These are phyloP conservation scores for Acanthopagrus latus DNA, from an alignment of 2,797 vertebrate genomes.

Conservation along the genomic window DNA sequence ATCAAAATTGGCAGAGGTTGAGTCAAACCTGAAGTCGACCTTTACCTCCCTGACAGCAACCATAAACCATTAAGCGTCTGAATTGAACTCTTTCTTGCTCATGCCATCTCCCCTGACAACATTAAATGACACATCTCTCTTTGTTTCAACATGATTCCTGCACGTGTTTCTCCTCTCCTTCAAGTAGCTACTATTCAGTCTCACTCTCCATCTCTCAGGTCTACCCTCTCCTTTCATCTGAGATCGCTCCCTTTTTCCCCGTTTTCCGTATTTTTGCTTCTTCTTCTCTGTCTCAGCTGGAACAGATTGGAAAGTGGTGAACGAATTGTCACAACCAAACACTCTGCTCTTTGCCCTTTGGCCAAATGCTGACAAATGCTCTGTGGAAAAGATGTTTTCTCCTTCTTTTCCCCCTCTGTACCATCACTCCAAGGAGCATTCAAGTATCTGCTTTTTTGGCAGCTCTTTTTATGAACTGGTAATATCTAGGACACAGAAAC, in stretches of 20 bases:
- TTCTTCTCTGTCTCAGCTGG: conserved; percentile 13
- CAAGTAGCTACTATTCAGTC: conserved; percentile 5
- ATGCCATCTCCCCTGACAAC: conserved; percentile 63
- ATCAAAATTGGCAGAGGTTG: conserved; percentile 50
- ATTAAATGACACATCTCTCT: conserved; percentile 60
- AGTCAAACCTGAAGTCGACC: conserved; percentile 69
- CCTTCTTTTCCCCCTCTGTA: neutral
- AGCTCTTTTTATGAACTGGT: neutral
- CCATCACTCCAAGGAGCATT: conserved; percentile 3
- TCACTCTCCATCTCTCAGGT: neutral
- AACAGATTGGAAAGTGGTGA: conserved; percentile 32
- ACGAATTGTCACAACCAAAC: conserved; percentile 28
- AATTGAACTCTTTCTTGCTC: conserved; percentile 65
- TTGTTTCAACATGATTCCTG: neutral
- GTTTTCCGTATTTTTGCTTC: neutral
- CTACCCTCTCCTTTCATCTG: neutral
- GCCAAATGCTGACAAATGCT: conserved; percentile 55
- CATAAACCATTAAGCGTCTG: conserved; percentile 62
- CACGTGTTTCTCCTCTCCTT: conserved; percentile 36
- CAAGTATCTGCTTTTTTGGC: neutral
- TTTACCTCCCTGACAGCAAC: conserved; percentile 70
- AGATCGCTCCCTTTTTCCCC: neutral
- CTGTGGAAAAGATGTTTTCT: conserved; percentile 19
- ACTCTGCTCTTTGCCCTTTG: conserved; percentile 38
- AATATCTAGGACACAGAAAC: conserved; percentile 30